phyloP scores from a whole-genome alignment of 1,140 invertebrate genomes.

The Tyrophagus putrescentiae region DNA sequence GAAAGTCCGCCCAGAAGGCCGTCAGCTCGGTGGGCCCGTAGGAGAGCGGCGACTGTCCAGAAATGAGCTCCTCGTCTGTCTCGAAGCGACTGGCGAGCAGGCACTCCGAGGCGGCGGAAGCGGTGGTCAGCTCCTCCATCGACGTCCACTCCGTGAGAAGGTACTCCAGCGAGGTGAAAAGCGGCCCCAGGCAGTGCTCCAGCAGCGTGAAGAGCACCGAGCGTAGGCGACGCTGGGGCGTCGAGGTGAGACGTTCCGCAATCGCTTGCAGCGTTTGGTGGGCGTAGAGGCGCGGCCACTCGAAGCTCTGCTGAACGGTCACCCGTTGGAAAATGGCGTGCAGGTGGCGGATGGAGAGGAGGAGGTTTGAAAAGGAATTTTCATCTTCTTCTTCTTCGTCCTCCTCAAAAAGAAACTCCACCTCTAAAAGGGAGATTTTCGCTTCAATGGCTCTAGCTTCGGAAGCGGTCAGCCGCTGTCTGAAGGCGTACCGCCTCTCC shows the following conservation, averaged over 20 bases:
- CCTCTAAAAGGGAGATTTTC: not conserved
- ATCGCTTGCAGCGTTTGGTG: slow-evolving; percentile 1
- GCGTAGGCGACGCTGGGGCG: not conserved
- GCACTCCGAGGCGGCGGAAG: not conserved
- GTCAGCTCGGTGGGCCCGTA: not conserved
- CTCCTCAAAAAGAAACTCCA: not conserved
- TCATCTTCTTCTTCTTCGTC: not conserved
- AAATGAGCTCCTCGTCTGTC: not conserved
- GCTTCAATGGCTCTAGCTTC: no score
- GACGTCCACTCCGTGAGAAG: not conserved
- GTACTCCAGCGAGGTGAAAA: slow-evolving; percentile 6
- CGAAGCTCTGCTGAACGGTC: not conserved
- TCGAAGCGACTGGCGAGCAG: not conserved
- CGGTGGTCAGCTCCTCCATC: not conserved
- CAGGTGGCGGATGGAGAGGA: not conserved
- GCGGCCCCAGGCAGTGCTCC: not conserved
- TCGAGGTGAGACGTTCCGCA: not conserved
- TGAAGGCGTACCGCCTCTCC: not conserved
- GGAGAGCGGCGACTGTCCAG: not conserved
- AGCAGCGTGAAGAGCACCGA: not conserved
- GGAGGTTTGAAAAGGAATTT: no score
- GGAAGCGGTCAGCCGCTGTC: not conserved
- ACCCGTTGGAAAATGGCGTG: not conserved
- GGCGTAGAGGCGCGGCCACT: not conserved
- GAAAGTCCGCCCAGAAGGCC: slow-evolving; percentile 2